These are phyloP conservation scores for Cryptoblepharus egeriae DNA, from an alignment of 2,797 vertebrate species.

Conservation along the genomic window DNA sequence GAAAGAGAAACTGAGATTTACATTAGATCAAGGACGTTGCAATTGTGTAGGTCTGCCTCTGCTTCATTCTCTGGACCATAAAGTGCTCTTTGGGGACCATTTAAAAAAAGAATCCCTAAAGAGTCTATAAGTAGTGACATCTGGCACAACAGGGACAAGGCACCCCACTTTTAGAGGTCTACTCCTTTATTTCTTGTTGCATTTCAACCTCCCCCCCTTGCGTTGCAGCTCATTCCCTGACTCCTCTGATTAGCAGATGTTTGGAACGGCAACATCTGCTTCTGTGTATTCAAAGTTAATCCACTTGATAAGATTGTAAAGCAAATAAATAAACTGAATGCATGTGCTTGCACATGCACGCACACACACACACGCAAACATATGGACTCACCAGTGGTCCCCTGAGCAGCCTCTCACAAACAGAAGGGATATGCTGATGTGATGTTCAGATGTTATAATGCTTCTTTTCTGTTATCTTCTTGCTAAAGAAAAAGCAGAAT, in stretches of 20 bases:
- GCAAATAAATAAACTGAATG: conserved; percentile 40
- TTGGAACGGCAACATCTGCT: conserved; percentile 60
- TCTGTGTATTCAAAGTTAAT: conserved; percentile 67
- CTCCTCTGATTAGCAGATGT: conserved; percentile 56
- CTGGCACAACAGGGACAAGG: background rate
- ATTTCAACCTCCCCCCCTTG: background rate
- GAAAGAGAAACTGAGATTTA: no score
- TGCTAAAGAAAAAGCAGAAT: background rate
- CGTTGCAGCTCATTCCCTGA: accelerated
- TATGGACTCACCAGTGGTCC: background rate
- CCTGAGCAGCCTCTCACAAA: conserved; percentile 57
- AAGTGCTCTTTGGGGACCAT: background rate
- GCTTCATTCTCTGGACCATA: background rate
- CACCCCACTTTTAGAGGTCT: background rate
- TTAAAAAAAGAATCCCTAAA: no score
- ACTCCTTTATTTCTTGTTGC: background rate
- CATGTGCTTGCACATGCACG: conserved; percentile 9
- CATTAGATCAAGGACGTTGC: no score
- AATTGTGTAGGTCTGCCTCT: no score
- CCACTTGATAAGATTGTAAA: conserved; percentile 66
- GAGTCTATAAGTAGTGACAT: background rate
- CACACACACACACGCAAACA: no score
- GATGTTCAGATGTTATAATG: conserved; percentile 59
- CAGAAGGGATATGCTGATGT: conserved; percentile 61
- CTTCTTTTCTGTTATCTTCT: conserved; percentile 48